Base-by-base conservation (phyloP, 2,888 invertebrate genomes). In the Artemia sp. region DNA sequence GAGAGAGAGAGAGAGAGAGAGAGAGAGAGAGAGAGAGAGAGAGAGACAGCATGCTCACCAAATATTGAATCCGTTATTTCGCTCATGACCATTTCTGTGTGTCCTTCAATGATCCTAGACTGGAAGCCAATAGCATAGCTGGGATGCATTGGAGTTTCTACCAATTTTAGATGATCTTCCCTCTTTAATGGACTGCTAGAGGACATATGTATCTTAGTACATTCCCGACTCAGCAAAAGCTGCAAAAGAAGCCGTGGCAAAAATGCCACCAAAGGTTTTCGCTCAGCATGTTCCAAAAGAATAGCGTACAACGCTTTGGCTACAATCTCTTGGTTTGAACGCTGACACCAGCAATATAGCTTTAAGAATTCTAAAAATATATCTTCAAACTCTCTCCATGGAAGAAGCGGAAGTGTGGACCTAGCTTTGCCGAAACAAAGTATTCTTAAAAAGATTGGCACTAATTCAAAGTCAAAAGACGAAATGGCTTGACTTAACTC, bases 171-270 rank as follows among this genome's bases (percentile, higher is more conserved):
- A 14, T 24, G 64, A 10, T 51, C 69, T 68, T 11, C 72, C 19
- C 52, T 69, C 50, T 12, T 70, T 67, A 50, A 66, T 12, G 66
- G 64, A 9, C 51, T 51, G n/a, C 53, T 19, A 10, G 68, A 51
- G 9, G 67, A 66, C 71, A 92, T 84, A 74, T 87, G 87, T 50
- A 92, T 87, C 50, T 86, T 82, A 72, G 89, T 85, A 75, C 88
- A 88, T 79, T 92, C 92, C 76, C 88, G 89, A 76, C 92, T 91
- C 72, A 94, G 80, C 73, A 94, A 81, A 70, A 93, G 82, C 76
- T 93, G 92, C 70, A 93, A 81, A 73, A 93, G 86, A 71, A 94
- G 80, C 69, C 92, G 85, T 51, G 93, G 84, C 64, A 91, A 89
- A 80, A 93, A 93, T 9, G 92, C 92, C 0, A 90, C 88, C 76